These are phyloP conservation scores for Enteromius paludinosus DNA, from an alignment of 2,797 vertebrate genomes.

Conservation along the genomic window DNA sequence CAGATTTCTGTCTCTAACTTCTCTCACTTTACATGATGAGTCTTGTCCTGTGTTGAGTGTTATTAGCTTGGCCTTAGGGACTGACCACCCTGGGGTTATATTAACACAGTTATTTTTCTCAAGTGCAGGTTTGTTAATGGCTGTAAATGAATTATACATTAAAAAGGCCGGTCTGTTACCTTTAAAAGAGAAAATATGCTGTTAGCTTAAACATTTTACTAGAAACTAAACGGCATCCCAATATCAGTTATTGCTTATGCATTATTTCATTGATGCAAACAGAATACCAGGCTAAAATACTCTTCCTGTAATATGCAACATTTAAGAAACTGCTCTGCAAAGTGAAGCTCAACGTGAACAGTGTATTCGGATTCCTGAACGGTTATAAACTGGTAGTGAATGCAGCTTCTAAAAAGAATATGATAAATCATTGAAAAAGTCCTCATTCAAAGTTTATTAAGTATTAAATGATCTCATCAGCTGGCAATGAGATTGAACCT, in stretches of 20 bases:
- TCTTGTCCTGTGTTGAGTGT: conserved; percentile 38
- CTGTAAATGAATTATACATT: conserved; percentile 29
- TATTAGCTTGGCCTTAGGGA: conserved; percentile 33
- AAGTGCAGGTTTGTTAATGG: conserved; percentile 25
- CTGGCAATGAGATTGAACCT: background rate
- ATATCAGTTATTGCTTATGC: background rate
- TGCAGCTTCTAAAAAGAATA: background rate
- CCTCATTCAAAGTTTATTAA: background rate
- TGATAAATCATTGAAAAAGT: background rate
- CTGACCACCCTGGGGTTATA: conserved; percentile 29
- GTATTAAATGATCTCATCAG: background rate
- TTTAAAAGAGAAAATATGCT: background rate
- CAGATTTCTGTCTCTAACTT: conserved; percentile 48
- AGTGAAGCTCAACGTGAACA: background rate
- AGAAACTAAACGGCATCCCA: background rate
- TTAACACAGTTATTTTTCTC: conserved; percentile 44
- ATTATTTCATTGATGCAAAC: background rate
- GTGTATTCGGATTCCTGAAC: background rate
- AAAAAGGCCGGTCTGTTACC: background rate
- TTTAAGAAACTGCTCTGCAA: background rate
- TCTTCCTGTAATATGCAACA: background rate
- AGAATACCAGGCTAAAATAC: background rate
- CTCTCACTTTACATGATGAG: conserved; percentile 50
- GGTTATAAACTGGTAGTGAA: background rate
- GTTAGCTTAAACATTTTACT: background rate